A percentile compares a stretch with the other conserved stretches of the same genome.
phyloP scores from a whole-genome alignment of 1,140 invertebrate genomes.

The Cydia amplana region DNA sequence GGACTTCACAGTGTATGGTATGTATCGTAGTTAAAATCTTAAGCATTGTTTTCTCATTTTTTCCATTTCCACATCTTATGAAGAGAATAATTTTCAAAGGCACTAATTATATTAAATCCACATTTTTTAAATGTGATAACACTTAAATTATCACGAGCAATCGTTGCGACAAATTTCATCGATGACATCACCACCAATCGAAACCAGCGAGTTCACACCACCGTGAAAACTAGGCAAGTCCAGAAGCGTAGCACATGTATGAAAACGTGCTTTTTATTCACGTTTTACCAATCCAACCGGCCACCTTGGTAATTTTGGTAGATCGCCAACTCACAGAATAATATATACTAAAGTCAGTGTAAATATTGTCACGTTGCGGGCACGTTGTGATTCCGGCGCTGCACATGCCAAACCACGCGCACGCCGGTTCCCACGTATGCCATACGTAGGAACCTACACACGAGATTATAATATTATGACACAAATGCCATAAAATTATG shows the following conservation, averaged over 20 bases:
- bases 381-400: conserved; percentile 46
- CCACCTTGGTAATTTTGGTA: neutral
- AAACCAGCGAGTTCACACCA: no score
- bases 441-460: neutral
- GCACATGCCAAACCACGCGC: conserved; percentile 55
- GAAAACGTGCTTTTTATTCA: neutral
- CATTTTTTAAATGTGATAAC: no score
- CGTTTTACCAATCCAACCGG: neutral
- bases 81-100: no score
- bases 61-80: no score
- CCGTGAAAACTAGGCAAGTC: neutral
- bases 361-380: conserved; percentile 49
- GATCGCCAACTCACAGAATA: neutral
- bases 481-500: neutral
- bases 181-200: no score
- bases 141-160: no score
- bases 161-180: no score
- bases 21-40: no score
- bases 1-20: no score
- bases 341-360: neutral
- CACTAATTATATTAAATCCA: no score
- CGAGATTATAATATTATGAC: neutral
- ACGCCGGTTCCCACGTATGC: conserved; percentile 43
- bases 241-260: neutral
- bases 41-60: no score